Base-by-base conservation (phyloP, 2,113 vertebrate genomes). In the Cyphomyrus discorhynchus region DNA sequence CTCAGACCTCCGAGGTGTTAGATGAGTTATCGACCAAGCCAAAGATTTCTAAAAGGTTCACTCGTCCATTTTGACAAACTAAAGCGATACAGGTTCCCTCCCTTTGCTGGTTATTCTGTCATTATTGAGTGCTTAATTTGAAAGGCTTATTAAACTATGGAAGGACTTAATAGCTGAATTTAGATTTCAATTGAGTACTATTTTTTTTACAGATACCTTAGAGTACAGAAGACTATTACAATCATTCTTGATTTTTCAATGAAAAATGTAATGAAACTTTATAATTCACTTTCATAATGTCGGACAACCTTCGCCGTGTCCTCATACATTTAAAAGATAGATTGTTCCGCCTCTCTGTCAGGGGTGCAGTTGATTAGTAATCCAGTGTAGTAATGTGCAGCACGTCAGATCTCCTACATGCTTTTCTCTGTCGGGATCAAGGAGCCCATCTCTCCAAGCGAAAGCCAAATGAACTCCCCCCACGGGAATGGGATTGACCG, bases 391-490 rank as follows among this genome's bases (percentile, higher is more conserved):
- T 80, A 2, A 80, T 19, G 3, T 47, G 24, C 19, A 1, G 82
- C 7, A 91, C 39, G 45, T 3, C 62, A 21, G 88, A 88, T 88
- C 90, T 24, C 47, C 86, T 9, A n/a, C 13, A 90, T 52, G 91
- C 3, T 74, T 45, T 47, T 84, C 31, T 89, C 39, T 88, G 19
- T 91, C 90, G 15, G 4, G 90, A 89, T 88, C 6, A 90, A 98
- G 98, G 98, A 98, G 77, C 96, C 97, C 0, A 93, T 95, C 58
- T 98, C 97, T 0, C 97, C 97, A 31, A 93, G 94, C 0, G 90
- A 95, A 90, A 98, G 96, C 92, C 96, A 96, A 0, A 46, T 93
- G 2, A 91, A 45, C 24, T 93, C 95, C 0, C 96, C 97, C 1
- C 92, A 95, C 4, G 95, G 93, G 9, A 96, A 95, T 3, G 96